Conservation (phyloP, 2,888 invertebrate species). For the Hydropsyche betteni region DNA sequence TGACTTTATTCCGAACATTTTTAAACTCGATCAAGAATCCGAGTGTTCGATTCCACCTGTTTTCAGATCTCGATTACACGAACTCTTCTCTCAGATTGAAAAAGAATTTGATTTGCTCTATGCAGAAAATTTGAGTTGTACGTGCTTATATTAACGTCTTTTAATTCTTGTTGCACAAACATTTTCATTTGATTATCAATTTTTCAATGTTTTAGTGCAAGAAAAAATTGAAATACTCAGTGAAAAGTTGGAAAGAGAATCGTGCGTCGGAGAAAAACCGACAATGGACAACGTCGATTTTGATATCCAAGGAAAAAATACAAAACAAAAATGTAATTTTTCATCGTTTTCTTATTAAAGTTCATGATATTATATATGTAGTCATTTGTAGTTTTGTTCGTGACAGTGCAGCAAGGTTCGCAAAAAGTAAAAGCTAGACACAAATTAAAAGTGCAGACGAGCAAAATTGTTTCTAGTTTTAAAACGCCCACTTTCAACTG, state of each 20-base stretch:
- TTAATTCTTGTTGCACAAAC: too few species aligned
- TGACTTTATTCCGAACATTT: slow-evolving; percentile 64
- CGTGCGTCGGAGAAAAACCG: slow-evolving; percentile 68
- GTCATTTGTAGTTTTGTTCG: slow-evolving; percentile 33
- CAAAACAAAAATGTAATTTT: slow-evolving; percentile 73
- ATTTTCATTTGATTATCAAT: too few species aligned
- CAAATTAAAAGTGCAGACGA: slow-evolving; percentile 92
- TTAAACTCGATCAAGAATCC: slow-evolving; percentile 65
- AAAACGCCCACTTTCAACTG: slow-evolving; percentile 80
- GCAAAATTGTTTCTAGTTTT: slow-evolving; percentile 96
- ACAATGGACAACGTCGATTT: slow-evolving; percentile 68
- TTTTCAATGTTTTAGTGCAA: slow-evolving; percentile 72
- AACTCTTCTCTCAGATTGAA: slow-evolving; percentile 94
- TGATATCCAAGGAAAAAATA: slow-evolving; percentile 65
- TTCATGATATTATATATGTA: not conserved
- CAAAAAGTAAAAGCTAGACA: slow-evolving; percentile 94
- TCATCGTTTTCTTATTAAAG: not conserved
- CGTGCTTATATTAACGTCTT: slow-evolving; percentile 59
- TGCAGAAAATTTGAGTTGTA: slow-evolving; percentile 90
- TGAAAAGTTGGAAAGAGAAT: slow-evolving; percentile 81
- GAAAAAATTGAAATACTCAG: slow-evolving; percentile 85
- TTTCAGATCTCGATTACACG: slow-evolving; percentile 80
- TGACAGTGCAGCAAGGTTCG: slow-evolving; percentile 70
- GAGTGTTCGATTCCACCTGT: slow-evolving; percentile 69
- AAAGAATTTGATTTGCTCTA: slow-evolving; percentile 96